phyloP scores from a whole-genome alignment of 2,888 invertebrate species.

The Alviniconcha strummeri region DNA sequence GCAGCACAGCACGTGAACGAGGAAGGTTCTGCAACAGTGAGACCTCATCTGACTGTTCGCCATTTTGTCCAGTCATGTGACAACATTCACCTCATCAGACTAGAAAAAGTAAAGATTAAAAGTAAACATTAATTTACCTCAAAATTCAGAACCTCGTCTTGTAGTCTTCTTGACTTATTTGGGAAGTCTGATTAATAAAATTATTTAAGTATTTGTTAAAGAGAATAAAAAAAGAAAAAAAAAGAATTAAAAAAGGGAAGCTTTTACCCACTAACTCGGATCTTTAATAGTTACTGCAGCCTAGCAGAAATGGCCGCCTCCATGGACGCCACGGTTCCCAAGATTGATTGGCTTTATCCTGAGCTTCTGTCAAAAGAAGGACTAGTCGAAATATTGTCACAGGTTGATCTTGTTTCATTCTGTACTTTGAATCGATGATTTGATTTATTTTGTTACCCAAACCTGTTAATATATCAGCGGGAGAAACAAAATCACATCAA shows the following conservation, averaged over 20 bases:
- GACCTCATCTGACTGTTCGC: background rate
- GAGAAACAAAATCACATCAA: background rate
- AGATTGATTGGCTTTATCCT: conserved; percentile 42
- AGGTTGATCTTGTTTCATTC: conserved; percentile 31
- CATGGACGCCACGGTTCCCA: background rate
- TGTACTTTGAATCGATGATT: background rate
- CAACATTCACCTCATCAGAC: background rate
- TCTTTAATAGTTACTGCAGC: background rate
- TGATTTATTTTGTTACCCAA: background rate
- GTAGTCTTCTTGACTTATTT: no score
- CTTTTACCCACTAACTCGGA: no score
- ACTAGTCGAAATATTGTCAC: conserved; percentile 36
- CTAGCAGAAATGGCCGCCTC: conserved; percentile 31
- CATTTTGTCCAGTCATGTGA: conserved; percentile 41
- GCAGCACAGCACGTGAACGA: no score
- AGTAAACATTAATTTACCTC: no score
- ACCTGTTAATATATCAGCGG: background rate
- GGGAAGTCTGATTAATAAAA: no score
- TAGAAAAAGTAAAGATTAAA: background rate
- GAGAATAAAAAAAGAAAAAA: no score
- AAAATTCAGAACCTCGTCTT: no score
- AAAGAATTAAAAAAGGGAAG: no score
- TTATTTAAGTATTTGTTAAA: no score
- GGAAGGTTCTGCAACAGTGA: no score
- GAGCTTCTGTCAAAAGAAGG: conserved; percentile 43